Evolutionary conservation across 2,797 vertebrate species (phyloP), one percentile per base, ranked within the genome.

Genomic region (Agapornis canus): DNA sequence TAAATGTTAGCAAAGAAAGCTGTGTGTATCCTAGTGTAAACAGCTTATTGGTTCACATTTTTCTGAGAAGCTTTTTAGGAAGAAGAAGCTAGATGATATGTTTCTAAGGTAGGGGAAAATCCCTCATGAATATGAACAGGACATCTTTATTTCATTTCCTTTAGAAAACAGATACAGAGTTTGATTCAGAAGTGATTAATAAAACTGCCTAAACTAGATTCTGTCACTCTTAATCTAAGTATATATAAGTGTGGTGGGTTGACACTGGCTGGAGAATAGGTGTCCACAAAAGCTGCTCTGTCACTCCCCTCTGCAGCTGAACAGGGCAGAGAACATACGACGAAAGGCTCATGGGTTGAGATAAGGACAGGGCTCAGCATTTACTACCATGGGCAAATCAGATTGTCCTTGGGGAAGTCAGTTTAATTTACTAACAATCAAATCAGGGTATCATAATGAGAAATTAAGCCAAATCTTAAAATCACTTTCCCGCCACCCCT

Each of bases 101-200:
- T 52, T 77, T 93, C 61, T 91, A 73, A 92, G 52, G 35, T 68
- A 77, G 23, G 84, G 47, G 48, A 66, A 84, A 57, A 91, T 32
- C 21, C 35, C 9, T 85, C 42, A 90, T 71, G 72, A 93, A 68
- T 71, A 68, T 29, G 59, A 92, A 59, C n/a, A 69, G 32, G 54
- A 78, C 16, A 63, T 23, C 18, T 86, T 83, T 45, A 80, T 37
- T 82, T 83, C 45, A 76, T 84, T 88, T 86, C 56, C 39, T 18
- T 59, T 79, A 63, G 31, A 65, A 91, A 95, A 86, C 21, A 73
- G 37, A 81, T 60, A 57, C 7, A 51, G 75, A 37, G 14, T 73
- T 91, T 87, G 60, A 91, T 70, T 89, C 37, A 73, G 51, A 90
- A 92, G 20, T 64, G 19, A 93, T 87, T 68, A 76, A 85, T 82